Evolutionary conservation across 2,888 invertebrate species (phyloP).

Genomic region (Dendrolimus houi): DNA sequence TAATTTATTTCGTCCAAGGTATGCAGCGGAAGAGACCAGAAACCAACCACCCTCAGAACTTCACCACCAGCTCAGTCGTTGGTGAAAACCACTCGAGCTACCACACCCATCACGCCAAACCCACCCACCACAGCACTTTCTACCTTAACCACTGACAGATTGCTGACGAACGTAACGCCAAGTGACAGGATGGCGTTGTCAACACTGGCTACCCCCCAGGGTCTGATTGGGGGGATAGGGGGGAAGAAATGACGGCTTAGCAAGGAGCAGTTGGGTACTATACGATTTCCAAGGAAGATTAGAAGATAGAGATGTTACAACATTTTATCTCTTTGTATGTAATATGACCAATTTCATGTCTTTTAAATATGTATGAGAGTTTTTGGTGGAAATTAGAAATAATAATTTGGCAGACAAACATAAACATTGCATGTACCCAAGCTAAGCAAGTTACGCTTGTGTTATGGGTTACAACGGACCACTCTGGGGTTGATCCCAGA

Average conservation of each 20-base stretch:
- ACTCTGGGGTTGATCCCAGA: too few species aligned
- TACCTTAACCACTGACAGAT: slow-evolving; percentile 32
- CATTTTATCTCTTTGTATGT: too few species aligned
- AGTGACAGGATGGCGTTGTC: slow-evolving; percentile 54
- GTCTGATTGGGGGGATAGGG: slow-evolving; percentile 52
- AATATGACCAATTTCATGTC: too few species aligned
- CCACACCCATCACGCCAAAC: slow-evolving; percentile 39
- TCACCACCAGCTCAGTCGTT: slow-evolving; percentile 51
- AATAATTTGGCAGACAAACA: too few species aligned
- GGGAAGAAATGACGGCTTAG: slow-evolving; percentile 71
- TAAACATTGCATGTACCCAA: too few species aligned
- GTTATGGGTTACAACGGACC: too few species aligned
- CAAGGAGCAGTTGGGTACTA: slow-evolving; percentile 24
- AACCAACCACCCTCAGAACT: slow-evolving; percentile 52
- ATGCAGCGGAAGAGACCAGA: slow-evolving; percentile 68
- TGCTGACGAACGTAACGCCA: slow-evolving; percentile 18
- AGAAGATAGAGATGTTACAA: slow-evolving; percentile 31
- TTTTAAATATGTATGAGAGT: too few species aligned
- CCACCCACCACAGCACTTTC: slow-evolving; percentile 38
- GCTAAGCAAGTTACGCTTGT: too few species aligned
- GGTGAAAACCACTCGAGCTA: slow-evolving; percentile 45
- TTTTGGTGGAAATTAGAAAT: too few species aligned
- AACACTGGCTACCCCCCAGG: slow-evolving; percentile 54
- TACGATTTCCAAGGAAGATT: slow-evolving; percentile 48
- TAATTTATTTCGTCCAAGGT: slow-evolving; percentile 33